phyloP scores from a whole-genome alignment of 2,888 invertebrate species.

The Andrena flavipes region DNA sequence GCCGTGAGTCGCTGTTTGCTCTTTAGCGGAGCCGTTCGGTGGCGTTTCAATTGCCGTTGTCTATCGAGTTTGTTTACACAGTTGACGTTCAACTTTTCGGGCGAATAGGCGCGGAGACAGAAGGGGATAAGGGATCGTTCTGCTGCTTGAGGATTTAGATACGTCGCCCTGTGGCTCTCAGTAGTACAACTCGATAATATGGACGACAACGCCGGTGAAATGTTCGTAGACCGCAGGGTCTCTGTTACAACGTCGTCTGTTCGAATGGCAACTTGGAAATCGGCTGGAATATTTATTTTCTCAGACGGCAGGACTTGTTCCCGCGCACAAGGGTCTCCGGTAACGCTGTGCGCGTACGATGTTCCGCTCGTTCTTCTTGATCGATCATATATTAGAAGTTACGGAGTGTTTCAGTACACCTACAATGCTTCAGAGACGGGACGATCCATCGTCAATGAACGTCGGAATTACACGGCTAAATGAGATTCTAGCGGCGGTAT shows the following conservation, averaged over 20 bases:
- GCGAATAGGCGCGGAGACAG: background rate
- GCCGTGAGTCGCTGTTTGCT: background rate
- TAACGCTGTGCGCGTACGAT: slow-evolving; percentile 32
- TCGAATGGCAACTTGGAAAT: slow-evolving; percentile 29
- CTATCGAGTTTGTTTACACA: background rate
- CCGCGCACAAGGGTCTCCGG: slow-evolving; percentile 37
- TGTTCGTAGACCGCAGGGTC: background rate
- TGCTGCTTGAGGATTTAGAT: too few relatives aligned
- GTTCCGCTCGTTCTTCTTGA: slow-evolving; percentile 61
- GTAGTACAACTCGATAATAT: background rate
- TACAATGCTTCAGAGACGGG: slow-evolving; percentile 68
- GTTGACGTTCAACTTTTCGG: background rate
- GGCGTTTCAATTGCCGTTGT: background rate
- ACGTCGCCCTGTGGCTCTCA: background rate
- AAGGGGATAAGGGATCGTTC: too few relatives aligned
- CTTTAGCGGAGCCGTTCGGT: background rate
- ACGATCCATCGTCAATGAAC: slow-evolving; percentile 77
- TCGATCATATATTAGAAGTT: slow-evolving; percentile 73
- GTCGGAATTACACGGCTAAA: slow-evolving; percentile 83
- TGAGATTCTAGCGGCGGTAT: slow-evolving; percentile 83
- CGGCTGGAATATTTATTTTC: slow-evolving; percentile 35
- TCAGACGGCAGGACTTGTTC: slow-evolving; percentile 26
- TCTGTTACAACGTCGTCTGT: background rate
- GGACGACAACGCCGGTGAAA: background rate
- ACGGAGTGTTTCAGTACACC: slow-evolving; percentile 72